Evolutionary conservation across 2,797 vertebrate species (phyloP).

Genomic region (Mus caroli): DNA sequence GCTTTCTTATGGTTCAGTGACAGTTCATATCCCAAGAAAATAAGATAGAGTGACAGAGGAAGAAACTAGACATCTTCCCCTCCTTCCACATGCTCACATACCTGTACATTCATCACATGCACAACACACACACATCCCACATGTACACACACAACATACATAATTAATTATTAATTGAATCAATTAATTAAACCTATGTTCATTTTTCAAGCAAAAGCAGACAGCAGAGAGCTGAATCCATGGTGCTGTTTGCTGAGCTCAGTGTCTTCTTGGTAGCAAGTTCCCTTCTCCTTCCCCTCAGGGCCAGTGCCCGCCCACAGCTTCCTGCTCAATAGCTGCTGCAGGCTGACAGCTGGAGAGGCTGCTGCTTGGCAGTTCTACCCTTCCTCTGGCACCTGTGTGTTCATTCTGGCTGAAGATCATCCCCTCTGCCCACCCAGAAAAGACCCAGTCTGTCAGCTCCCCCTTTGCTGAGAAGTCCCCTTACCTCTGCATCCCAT

Average conservation of each 20-base stretch:
- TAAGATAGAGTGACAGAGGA: not conserved
- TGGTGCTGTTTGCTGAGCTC: not conserved
- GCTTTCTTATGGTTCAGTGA: not conserved
- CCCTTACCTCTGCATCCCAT: not conserved
- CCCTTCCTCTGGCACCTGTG: slow-evolving; percentile 39
- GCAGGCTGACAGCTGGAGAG: slow-evolving; percentile 39
- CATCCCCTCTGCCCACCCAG: not conserved
- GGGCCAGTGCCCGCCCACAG: slow-evolving; percentile 27
- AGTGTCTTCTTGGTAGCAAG: not conserved
- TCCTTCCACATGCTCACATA: not conserved
- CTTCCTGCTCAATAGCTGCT: not conserved
- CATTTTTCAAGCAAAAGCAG: slow-evolving; percentile 13
- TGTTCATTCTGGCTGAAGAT: slow-evolving; percentile 29
- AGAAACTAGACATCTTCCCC: not conserved
- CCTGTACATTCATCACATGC: not conserved
- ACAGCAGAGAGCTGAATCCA: not conserved
- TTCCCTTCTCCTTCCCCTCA: not conserved
- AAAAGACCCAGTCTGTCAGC: not conserved
- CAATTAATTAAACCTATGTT: not conserved
- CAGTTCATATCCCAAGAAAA: not conserved
- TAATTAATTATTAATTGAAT: not conserved
- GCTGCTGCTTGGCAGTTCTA: slow-evolving; percentile 62
- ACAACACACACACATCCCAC: not conserved
- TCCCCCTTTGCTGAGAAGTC: not conserved
- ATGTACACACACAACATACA: not conserved